phyloP scores from a whole-genome alignment of 2,113 vertebrate genomes.

The Grammomys surdaster region DNA sequence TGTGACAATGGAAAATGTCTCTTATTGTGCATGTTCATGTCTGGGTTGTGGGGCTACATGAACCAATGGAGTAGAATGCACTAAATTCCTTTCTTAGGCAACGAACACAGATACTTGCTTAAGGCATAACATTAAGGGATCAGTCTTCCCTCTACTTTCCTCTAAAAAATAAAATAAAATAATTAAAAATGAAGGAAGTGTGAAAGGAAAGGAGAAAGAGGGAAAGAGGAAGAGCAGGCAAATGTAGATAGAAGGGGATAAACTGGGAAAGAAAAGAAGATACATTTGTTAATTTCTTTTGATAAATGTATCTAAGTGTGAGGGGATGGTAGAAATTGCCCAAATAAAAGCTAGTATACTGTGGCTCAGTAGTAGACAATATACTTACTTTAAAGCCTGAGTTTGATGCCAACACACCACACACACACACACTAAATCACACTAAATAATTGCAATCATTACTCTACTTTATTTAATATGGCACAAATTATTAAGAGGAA shows the following conservation, averaged over 20 bases:
- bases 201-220: background rate
- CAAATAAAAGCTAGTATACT: background rate
- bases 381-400: background rate
- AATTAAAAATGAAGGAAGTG: background rate
- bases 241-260: no score
- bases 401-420: background rate
- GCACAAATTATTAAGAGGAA: slow-evolving; percentile 13
- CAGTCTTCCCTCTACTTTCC: background rate
- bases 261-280: background rate
- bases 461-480: background rate
- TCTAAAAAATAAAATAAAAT: background rate
- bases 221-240: background rate
- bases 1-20: background rate
- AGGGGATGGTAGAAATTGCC: background rate
- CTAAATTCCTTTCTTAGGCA: background rate
- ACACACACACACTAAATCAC: background rate
- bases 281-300: background rate
- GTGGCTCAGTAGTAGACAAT: background rate
- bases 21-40: background rate
- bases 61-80: background rate
- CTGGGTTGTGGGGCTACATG: background rate
- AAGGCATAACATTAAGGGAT: background rate
- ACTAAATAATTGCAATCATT: background rate
- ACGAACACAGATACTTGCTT: background rate
- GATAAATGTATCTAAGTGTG: background rate